Evolutionary conservation across 2,113 vertebrate genomes (phyloP), one percentile per base, ranked within the genome.

Genomic region (Phalacrocorax brasilianus): DNA sequence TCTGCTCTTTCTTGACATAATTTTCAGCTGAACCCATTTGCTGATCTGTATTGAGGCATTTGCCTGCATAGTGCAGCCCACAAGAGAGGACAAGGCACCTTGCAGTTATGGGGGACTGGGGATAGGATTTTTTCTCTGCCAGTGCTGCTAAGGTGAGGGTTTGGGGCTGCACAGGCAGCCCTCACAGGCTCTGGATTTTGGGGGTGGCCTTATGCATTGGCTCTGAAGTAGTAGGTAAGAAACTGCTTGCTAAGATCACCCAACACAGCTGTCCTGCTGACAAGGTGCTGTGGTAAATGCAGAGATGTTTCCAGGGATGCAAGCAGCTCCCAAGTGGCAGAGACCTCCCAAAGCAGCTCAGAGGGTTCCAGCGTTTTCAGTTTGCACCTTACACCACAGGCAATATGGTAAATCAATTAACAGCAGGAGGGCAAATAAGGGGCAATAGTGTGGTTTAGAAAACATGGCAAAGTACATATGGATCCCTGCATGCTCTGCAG

Each of bases 71-170:
- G 30, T 56, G 33, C 58, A 65, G 35, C 35, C 50, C 32, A 16
- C 21, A 38, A 5, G 33, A 19, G 38, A 62, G 24, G 4, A 38
- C 10, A 65, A 20, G 22, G 9, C 15, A 49, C 17, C 0, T 0
- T 4, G 14, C 20, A 30, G 20, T 8, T 27, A 6, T 3, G 11
- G 30, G 38, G 19, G 11, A 59, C 38, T 1, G 1, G 24, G n/a
- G 42, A 3, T 2, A 20, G 50, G 23, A 49, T 79, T 28, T 61
- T 12, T 1, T 30, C 27, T 67, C 52, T 1, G 2, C 19, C 1
- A 1, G 38, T 5, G 7, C n/a, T 75, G 44, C 26, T 38, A 32
- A 24, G 44, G 20, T 3, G 12, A 68, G 30, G 20, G 45, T 40
- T 53, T 0, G 2, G 33, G 28, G 20, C 19, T 63, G 35, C 27